Percentiles rank a stretch among this genome's conserved stretches.
Evolutionary conservation across 2,113 vertebrate species (phyloP).

Genomic region (Kryptolebias marmoratus): DNA sequence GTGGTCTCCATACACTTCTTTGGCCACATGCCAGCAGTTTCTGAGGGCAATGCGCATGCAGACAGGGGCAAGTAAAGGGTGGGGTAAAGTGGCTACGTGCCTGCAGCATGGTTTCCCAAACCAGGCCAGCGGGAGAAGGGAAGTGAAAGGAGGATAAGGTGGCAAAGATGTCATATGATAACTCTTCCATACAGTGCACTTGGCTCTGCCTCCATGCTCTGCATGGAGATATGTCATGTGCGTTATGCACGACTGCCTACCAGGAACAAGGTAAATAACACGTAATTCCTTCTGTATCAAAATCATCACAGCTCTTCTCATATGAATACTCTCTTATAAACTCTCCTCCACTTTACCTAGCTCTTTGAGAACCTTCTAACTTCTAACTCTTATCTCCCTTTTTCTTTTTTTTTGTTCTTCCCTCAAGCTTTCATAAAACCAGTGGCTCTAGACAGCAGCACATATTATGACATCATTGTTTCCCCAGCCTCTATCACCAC

Average conservation of each 20-base stretch:
- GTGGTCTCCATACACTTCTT: constrained; percentile 15
- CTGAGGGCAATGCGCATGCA: constrained; percentile 39
- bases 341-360: constrained; percentile 35
- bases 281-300: constrained; percentile 37
- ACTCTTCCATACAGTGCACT: constrained; percentile 30
- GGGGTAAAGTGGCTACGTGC: constrained; percentile 65
- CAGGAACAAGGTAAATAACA: constrained; percentile 37
- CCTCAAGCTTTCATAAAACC: constrained; percentile 23
- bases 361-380: constrained; percentile 23
- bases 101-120: constrained; percentile 51
- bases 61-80: constrained; percentile 44
- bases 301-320: constrained; percentile 24
- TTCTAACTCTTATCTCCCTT: constrained; percentile 39
- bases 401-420: background rate
- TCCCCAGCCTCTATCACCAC: constrained; percentile 70
- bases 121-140: constrained; percentile 15
- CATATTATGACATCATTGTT: constrained; percentile 71
- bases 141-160: background rate
- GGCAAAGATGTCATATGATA: constrained; percentile 31
- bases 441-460: constrained; percentile 34
- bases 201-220: constrained; percentile 32
- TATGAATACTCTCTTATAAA: constrained; percentile 33
- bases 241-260: constrained; percentile 44
- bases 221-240: constrained; percentile 42
- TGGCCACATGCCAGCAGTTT: constrained; percentile 53